phyloP scores from a whole-genome alignment of 2,113 vertebrate genomes.

The Ammodramus savannarum region DNA sequence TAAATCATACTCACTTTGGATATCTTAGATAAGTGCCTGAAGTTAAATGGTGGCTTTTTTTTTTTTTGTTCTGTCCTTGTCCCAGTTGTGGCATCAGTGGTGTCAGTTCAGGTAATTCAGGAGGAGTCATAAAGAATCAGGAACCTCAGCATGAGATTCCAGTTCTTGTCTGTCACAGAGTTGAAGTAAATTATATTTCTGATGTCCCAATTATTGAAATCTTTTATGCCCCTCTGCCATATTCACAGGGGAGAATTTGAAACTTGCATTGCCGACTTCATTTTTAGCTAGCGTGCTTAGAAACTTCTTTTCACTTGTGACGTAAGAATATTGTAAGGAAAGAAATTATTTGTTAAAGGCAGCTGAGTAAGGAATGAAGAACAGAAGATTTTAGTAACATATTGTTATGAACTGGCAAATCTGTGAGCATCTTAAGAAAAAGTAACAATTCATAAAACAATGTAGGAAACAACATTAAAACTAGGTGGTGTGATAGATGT shows the following conservation, averaged over 20 bases:
- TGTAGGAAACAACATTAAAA: neutral
- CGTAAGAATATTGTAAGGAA: neutral
- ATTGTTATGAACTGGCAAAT: neutral
- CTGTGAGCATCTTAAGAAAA: neutral
- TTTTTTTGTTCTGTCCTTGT: neutral
- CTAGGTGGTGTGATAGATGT: neutral
- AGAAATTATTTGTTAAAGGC: neutral
- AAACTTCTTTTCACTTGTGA: neutral
- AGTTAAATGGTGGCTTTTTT: neutral
- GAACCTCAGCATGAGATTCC: neutral
- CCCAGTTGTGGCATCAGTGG: neutral
- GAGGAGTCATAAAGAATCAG: neutral
- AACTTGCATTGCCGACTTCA: neutral
- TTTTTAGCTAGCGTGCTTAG: neutral
- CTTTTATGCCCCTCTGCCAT: neutral
- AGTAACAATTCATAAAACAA: neutral
- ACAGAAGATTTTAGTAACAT: neutral
- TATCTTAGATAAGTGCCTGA: neutral
- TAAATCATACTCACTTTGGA: neutral
- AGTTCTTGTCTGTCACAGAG: neutral
- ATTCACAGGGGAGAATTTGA: neutral
- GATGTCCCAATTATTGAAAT: neutral
- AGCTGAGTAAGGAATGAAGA: neutral
- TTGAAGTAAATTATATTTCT: neutral
- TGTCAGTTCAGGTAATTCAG: neutral